These are phyloP conservation scores for Channallabes apus DNA, from an alignment of 2,797 vertebrate genomes.

Conservation along the genomic window DNA sequence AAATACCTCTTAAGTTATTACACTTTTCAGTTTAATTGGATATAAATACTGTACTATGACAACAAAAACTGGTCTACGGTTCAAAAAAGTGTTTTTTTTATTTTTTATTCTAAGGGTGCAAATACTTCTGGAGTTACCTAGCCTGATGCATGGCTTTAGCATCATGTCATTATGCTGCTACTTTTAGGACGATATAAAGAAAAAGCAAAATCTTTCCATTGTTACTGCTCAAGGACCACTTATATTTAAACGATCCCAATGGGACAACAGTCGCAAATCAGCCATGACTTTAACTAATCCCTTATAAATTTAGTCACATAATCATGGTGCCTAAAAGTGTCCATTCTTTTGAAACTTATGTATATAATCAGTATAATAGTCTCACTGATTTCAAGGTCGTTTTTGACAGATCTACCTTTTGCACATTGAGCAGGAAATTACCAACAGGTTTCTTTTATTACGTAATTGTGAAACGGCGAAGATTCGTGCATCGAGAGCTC, in stretches of 20 bases:
- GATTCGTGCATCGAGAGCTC: conserved; percentile 26
- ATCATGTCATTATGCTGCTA: background rate
- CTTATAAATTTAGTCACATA: conserved; percentile 12
- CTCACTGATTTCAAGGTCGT: conserved; percentile 35
- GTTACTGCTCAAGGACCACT: conserved; percentile 20
- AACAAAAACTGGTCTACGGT: background rate
- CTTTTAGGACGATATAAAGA: conserved; percentile 8
- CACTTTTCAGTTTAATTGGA: background rate
- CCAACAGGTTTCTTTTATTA: conserved; percentile 35
- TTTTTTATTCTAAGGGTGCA: background rate
- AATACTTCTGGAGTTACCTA: background rate
- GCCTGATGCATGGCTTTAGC: background rate
- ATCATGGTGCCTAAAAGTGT: conserved; percentile 25
- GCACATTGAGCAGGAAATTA: background rate
- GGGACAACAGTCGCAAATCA: conserved; percentile 11
- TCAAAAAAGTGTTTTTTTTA: background rate
- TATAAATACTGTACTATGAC: background rate
- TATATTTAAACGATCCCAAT: conserved; percentile 1
- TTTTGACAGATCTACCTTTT: background rate
- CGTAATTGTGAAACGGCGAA: conserved; percentile 30
- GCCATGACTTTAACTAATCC: conserved; percentile 5
- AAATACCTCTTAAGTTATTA: background rate
- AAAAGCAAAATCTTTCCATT: background rate
- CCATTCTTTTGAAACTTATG: conserved; percentile 27
- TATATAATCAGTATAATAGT: conserved; percentile 22